Conservation (phyloP, 2,113 vertebrate species). For the Bujurquina vittata region DNA sequence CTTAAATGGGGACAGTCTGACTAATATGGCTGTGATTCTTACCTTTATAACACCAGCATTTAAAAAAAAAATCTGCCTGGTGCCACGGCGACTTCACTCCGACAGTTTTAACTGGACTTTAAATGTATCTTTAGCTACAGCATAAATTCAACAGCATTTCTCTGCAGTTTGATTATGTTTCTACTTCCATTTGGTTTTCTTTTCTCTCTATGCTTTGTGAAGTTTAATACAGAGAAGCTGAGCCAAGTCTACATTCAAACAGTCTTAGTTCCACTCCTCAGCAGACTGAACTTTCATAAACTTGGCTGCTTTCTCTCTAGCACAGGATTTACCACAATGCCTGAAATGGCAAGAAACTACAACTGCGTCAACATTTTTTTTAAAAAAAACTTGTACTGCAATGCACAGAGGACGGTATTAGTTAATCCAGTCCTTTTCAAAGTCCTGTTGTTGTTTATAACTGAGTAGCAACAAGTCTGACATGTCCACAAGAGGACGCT, state of each 20-base stretch:
- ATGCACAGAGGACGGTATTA: not conserved
- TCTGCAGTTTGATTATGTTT: slow-evolving; percentile 15
- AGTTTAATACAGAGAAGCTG: slow-evolving; percentile 31
- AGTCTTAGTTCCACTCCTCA: slow-evolving; percentile 72
- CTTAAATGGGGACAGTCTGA: slow-evolving; percentile 19
- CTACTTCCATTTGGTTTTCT: slow-evolving; percentile 12
- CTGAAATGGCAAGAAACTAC: slow-evolving; percentile 23
- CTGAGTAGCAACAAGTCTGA: not conserved
- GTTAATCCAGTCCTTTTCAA: not conserved
- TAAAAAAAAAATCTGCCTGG: not conserved
- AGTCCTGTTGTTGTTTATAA: not conserved
- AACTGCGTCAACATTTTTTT: not conserved
- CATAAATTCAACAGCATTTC: not conserved
- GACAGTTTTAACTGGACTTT: slow-evolving; percentile 9
- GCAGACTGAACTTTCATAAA: slow-evolving; percentile 58
- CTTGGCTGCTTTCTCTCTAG: slow-evolving; percentile 21
- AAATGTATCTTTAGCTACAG: slow-evolving; percentile 28
- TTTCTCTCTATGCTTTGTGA: slow-evolving; percentile 21
- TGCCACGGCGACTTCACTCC: not conserved
- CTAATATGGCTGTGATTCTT: slow-evolving; percentile 18
- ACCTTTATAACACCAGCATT: not conserved
- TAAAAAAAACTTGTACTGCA: not conserved
- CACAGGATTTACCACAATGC: slow-evolving; percentile 45
- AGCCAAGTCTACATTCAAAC: slow-evolving; percentile 49
- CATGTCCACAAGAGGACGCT: not conserved